Evolutionary conservation across 2,797 vertebrate species (phyloP).

Genomic region (Toxotes lorentzi): DNA sequence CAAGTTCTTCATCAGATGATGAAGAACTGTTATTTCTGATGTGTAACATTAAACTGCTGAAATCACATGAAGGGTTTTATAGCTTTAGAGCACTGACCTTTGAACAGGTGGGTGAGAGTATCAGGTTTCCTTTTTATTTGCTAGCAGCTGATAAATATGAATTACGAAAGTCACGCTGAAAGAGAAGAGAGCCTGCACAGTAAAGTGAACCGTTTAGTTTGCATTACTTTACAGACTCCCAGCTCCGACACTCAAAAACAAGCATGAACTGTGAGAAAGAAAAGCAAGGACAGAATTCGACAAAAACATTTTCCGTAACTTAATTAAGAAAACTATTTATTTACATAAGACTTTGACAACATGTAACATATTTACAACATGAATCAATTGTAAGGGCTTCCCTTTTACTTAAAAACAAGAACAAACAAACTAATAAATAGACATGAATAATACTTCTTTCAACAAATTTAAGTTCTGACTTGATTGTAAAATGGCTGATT

Average conservation of each 20-base stretch:
- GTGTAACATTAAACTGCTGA: neutral
- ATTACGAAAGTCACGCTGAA: constrained; percentile 5
- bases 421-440: constrained; percentile 69
- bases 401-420: constrained; percentile 54
- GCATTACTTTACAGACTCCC: fast-evolving
- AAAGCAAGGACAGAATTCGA: neutral
- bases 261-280: neutral
- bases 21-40: neutral
- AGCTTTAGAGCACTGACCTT: constrained; percentile 44
- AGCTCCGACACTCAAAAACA: neutral
- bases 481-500: constrained; percentile 50
- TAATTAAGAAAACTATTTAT: constrained; percentile 74
- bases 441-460: constrained; percentile 45
- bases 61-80: neutral
- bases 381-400: constrained; percentile 21
- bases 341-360: constrained; percentile 69
- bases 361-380: constrained; percentile 64
- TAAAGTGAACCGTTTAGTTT: neutral
- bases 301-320: neutral
- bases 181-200: neutral
- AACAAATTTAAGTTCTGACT: constrained; percentile 25
- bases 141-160: constrained; percentile 19
- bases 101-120: constrained; percentile 15
- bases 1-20: neutral
- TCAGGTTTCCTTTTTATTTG: constrained; percentile 29